Conservation (phyloP, 2,113 vertebrate species). For the Rhinolophus ferrumequinum region DNA sequence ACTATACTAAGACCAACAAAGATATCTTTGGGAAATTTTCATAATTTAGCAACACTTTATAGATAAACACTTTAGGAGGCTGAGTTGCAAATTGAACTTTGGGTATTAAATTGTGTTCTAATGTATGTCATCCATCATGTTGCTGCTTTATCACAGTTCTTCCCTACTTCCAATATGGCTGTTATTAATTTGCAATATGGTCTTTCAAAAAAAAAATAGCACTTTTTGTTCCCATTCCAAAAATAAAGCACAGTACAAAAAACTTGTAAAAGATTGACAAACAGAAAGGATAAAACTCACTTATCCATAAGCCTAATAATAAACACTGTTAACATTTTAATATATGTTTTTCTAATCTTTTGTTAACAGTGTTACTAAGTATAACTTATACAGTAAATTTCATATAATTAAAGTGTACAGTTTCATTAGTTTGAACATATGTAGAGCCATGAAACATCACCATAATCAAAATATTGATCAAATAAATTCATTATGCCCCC, state of each 20-base stretch:
- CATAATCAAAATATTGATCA: neutral
- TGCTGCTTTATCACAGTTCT: neutral
- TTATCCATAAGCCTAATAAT: neutral
- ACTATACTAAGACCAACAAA: neutral
- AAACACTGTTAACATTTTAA: neutral
- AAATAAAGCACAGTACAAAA: neutral
- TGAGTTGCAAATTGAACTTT: slow-evolving; percentile 15
- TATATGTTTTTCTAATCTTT: neutral
- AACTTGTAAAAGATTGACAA: neutral
- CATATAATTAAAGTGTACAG: neutral
- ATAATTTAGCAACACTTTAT: neutral
- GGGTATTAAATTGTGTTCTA: neutral
- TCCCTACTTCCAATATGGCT: neutral
- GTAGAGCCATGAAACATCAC: neutral
- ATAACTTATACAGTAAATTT: neutral
- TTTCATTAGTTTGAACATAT: neutral
- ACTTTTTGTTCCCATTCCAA: neutral
- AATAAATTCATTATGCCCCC: neutral
- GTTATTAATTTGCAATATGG: neutral
- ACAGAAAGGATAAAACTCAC: neutral
- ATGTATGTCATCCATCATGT: neutral
- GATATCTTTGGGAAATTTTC: neutral
- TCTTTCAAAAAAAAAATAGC: neutral
- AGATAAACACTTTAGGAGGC: neutral
- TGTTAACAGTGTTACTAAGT: neutral